A percentile compares a stretch with the other conserved stretches of the same genome.
Conservation (phyloP, 2,797 vertebrate genomes). For the Spondyliosoma cantharus region DNA sequence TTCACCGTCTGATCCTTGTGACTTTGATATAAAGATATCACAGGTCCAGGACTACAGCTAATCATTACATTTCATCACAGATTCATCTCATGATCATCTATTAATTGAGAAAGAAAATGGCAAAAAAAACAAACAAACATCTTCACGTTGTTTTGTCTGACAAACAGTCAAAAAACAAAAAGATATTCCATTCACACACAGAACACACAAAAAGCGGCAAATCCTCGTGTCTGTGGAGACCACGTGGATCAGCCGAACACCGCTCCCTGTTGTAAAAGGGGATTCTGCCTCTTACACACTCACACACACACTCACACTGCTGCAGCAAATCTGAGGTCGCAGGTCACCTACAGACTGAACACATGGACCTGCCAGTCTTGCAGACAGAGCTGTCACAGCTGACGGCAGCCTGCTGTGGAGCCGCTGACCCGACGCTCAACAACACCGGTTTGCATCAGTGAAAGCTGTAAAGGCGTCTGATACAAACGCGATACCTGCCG, state of each 20-base stretch:
- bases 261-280: conserved; percentile 16
- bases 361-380: conserved; percentile 73
- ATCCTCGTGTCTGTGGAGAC: background rate
- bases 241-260: background rate
- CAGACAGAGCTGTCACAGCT: conserved; percentile 62
- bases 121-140: background rate
- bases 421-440: background rate
- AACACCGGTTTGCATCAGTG: background rate
- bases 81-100: background rate
- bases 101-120: background rate
- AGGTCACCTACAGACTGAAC: conserved; percentile 65
- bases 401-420: conserved; percentile 10
- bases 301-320: conserved; percentile 8
- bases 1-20: background rate
- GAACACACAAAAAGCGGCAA: background rate
- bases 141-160: background rate
- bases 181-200: too few relatives aligned
- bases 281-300: conserved; percentile 17
- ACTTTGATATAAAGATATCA: background rate
- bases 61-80: background rate
- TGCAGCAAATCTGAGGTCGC: conserved; percentile 67
- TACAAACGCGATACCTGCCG: too few relatives aligned
- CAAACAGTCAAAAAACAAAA: background rate
- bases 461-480: background rate
- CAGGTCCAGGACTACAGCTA: background rate